These are phyloP conservation scores for Lerista edwardsae DNA, from an alignment of 2,797 vertebrate genomes.

Conservation along the genomic window DNA sequence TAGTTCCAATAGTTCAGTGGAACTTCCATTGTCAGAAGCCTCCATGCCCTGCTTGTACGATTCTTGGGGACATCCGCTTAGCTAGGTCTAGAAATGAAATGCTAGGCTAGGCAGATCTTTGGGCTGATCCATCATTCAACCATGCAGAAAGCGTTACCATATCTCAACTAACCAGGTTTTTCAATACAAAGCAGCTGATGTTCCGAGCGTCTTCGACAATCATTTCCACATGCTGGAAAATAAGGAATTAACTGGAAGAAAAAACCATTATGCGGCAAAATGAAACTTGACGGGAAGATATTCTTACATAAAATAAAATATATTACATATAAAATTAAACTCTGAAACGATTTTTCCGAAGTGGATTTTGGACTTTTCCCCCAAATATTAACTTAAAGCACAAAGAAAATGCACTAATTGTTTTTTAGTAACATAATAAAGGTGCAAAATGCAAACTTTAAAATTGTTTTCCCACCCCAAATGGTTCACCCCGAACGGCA, in stretches of 20 bases:
- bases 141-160: not conserved
- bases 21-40: not conserved
- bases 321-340: not conserved
- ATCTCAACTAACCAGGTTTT: not conserved
- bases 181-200: not conserved
- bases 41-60: not conserved
- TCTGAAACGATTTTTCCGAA: too few relatives aligned
- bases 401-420: not conserved
- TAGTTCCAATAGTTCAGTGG: not conserved
- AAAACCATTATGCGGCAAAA: not conserved
- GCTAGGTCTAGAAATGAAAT: not conserved
- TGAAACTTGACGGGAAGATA: not conserved
- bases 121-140: not conserved
- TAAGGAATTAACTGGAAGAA: constrained; percentile 55
- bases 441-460: too few relatives aligned
- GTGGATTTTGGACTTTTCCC: too few relatives aligned
- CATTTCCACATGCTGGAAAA: constrained; percentile 51
- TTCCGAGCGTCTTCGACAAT: constrained; percentile 44
- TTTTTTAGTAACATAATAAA: too few relatives aligned
- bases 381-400: not conserved
- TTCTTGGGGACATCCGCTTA: too few relatives aligned
- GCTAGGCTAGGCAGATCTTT: not conserved
- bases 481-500: too few relatives aligned
- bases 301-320: not conserved
- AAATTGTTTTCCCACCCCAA: too few relatives aligned